Conservation (phyloP, 2,797 vertebrate genomes). For the Microchirus variegatus region DNA sequence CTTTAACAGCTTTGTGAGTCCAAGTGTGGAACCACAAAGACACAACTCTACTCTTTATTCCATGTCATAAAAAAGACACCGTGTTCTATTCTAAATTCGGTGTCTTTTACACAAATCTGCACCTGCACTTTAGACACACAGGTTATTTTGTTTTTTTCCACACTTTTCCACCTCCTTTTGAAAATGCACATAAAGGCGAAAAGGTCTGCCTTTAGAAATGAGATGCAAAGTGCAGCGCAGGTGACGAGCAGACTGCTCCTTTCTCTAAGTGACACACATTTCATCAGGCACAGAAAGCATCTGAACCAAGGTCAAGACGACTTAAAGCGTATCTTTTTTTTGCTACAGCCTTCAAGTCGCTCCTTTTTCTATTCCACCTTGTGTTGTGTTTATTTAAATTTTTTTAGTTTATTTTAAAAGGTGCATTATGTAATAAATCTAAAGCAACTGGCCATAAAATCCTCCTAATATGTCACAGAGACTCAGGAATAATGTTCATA, state of each 20-base stretch:
- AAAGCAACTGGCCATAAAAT: no score
- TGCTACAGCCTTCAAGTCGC: no score
- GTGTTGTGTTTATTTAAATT: no score
- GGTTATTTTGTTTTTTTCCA: background rate
- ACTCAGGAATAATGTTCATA: no score
- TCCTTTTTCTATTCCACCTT: no score
- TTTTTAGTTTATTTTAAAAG: no score
- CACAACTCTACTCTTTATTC: conserved; percentile 6
- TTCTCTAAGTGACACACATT: conserved; percentile 13
- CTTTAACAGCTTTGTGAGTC: background rate
- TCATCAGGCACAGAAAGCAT: conserved; percentile 6
- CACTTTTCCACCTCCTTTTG: conserved; percentile 5
- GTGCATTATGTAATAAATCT: no score
- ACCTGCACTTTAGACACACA: conserved; percentile 13
- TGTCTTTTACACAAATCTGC: conserved; percentile 10
- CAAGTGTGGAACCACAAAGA: conserved; percentile 16
- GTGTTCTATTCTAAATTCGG: background rate
- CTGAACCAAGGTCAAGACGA: conserved; percentile 2
- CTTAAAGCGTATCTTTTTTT: no score
- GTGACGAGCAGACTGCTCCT: conserved; percentile 13
- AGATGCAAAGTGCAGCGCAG: conserved; percentile 11
- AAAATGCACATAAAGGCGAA: conserved; percentile 10
- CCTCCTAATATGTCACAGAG: no score
- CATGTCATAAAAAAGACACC: background rate
- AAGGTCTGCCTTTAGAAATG: conserved; percentile 9